Evolutionary conservation across 2,888 invertebrate genomes (phyloP), one percentile per base, ranked within the genome.

Genomic region (Monopis laevigella): DNA sequence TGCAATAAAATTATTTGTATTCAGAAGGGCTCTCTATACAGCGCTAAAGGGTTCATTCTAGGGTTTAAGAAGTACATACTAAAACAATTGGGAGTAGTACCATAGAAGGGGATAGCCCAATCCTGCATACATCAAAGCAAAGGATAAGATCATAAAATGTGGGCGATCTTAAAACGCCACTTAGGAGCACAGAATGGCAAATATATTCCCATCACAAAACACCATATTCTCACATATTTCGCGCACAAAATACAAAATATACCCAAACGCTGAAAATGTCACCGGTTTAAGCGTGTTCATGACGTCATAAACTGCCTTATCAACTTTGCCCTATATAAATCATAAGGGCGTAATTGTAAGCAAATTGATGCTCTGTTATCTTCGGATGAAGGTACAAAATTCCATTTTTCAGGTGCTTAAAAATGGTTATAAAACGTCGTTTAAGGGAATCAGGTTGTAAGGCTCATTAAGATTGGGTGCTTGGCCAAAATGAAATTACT

Each of bases 221-320:
- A 30, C 40, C 40, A 40, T 40, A 40, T 40, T 40, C 28, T 28
- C 40, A 40, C 40, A 29, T 40, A 40, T 51, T 56, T 51, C 55
- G 53, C 55, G 52, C 56, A 52, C 46, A 42, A 53, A 59, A 54
- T 55, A 55, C 51, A 49, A 51, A 51, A 53, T 30, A 13, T 30
- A 30, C n/a, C n/a, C n/a, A 32, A 32, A 32, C 14, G 34, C 27
- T 28, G 18, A 21, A 40, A 40, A 41, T 24, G 41, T 17, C 24
- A 41, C 27, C 17, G 28, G 35, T 41, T 41, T 35, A 63, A 66
- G 56, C 62, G 58, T 50, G 65, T 66, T 66, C 63, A 69, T 66
- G 67, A 65, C 63, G 62, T 67, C 64, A 66, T 69, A 66, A 68
- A 58, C 51, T 49, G 55, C 53, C 53, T 63, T 62, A 69, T 65